Evolutionary conservation across 2,113 vertebrate species (phyloP), one percentile per base, ranked within the genome.

Genomic region (Pterocles orientalis): DNA sequence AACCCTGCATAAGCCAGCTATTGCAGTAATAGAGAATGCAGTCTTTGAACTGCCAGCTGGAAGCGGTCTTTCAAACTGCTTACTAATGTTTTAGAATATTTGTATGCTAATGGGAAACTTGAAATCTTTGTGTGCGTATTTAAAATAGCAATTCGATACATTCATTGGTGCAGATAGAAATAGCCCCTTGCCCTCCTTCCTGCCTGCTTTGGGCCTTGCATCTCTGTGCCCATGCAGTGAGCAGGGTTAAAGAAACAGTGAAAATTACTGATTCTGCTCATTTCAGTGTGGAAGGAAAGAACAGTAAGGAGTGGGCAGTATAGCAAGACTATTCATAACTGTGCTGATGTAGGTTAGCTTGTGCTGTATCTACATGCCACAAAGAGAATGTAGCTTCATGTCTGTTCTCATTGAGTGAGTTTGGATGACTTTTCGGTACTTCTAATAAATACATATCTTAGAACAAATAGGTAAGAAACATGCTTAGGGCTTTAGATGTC

Each of bases 201-300:
- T 82, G 19, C 53, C 48, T 57, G 50, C 66, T 73, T 36, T 86
- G 51, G 73, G 56, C 20, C 56, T 48, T 43, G 13, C 25, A 9
- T 39, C 53, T 66, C 50, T 41, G 24, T 84, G 64, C 60, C 41
- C 29, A 3, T 53, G 81, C 56, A 70, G 43, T 36, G 48, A 87
- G 64, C 68, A 33, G 54, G 21, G 36, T 33, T 36, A 68, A 73
- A 50, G 65, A 58, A 25, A 47, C 12, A 13, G 18, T 36, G 31
- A 31, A 41, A 75, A 14, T 47, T 29, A 15, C 0, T 0, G 0
- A 5, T 73, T 73, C 33, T 51, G 23, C 41, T 68, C 19, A 3
- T 64, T 75, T 68, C 20, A 3, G 4, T 20, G 54, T 26, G 64
- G 54, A 79, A 56, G 54, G 24, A 56, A 61, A 41, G 81, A 87